These are phyloP conservation scores for Drosophila kuntzei DNA, from an alignment of 2,888 invertebrate species.

Conservation along the genomic window DNA sequence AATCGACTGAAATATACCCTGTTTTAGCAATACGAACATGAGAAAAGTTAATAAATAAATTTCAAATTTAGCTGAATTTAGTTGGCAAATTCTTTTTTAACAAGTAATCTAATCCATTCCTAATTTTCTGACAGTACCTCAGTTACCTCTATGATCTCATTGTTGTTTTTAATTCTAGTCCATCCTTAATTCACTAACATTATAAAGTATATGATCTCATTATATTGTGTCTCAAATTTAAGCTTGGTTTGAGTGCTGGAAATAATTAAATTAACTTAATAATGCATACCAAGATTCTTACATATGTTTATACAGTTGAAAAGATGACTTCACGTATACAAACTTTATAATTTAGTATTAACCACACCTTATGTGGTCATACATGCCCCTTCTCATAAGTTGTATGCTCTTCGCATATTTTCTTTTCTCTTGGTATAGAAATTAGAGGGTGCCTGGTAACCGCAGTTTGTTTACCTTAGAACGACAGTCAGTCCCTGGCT, in stretches of 20 bases:
- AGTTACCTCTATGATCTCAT: not conserved
- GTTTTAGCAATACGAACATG: not conserved
- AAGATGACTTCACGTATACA: not conserved
- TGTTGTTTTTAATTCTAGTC: not conserved
- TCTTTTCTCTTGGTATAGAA: slow-evolving; percentile 12
- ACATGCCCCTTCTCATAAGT: not conserved
- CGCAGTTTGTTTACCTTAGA: slow-evolving; percentile 62
- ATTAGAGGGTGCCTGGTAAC: slow-evolving; percentile 46
- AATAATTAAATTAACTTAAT: not conserved
- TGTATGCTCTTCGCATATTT: slow-evolving; percentile 1
- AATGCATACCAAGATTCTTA: not conserved
- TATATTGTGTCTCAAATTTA: too few relatives aligned
- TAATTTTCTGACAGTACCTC: too few relatives aligned
- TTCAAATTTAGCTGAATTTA: not conserved
- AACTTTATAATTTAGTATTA: not conserved
- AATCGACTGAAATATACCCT: slow-evolving; percentile 26
- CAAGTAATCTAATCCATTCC: too few relatives aligned
- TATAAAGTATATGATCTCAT: not conserved
- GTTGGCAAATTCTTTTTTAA: not conserved
- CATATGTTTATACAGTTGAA: not conserved
- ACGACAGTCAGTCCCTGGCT: slow-evolving; percentile 2
- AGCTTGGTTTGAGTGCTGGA: not conserved
- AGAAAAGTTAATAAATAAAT: not conserved
- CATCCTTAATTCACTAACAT: not conserved
- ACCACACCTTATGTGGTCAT: slow-evolving; percentile 9